Evolutionary conservation across 2,797 vertebrate genomes (phyloP), one percentile per base, ranked within the genome.

Genomic region (Mareca strepera): DNA sequence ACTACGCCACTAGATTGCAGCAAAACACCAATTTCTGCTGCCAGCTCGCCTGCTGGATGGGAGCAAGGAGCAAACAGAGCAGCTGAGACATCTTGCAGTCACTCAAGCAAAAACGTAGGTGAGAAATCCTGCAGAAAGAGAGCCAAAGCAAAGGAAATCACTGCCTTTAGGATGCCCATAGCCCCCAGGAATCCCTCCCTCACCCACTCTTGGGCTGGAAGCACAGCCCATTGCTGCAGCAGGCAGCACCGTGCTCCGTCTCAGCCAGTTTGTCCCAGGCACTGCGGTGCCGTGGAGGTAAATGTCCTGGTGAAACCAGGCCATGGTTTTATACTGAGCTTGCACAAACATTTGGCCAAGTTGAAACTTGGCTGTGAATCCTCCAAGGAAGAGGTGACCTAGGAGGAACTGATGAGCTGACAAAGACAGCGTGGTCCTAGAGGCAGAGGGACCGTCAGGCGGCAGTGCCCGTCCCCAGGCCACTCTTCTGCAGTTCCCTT

Each of bases 1-100:
- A 17, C 53, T 86, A 4, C 72, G 18, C 97, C 97, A 79, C 95
- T 97, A 97, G 97, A 66, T 91, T 67, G 97, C 97, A 97, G 97
- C 94, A 97, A 25, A 95, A 44, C 79, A 82, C 73, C 46, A 5
- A 1, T 63, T 91, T 90, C 68, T 43, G 83, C 62, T 17, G 39
- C 56, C 46, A 13, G 35, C 5, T 0, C 41, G 0, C 35, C 59
- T 20, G 50, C 62, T 17, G 55, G 33, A 1, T 9, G 1, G 43
- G 35, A 9, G 25, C 41, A 75, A 33, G 37, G 33, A 50, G 31
- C 22, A 9, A 39, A 37, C 8, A 23, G 68, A 29, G 14, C 2
- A 11, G 26, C 1, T 15, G 77, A 68, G 41, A 29, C 12, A 6
- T 28, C 53, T n/a, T 9, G 72, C 67, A 59, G n/a, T 13, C 6